Conservation (phyloP, 2,888 invertebrate species). For the Drosophila cognata region DNA sequence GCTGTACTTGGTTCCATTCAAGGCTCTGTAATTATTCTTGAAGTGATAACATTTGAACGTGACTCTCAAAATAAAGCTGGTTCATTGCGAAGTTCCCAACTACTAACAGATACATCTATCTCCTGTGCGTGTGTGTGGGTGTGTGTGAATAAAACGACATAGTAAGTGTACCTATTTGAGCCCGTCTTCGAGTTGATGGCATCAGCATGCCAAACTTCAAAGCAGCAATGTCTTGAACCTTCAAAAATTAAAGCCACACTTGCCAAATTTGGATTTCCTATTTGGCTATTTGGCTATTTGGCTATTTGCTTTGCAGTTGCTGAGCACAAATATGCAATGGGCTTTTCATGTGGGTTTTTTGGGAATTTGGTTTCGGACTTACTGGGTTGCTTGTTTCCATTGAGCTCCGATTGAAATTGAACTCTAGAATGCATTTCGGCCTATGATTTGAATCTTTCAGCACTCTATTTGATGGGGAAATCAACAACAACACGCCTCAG, state of each 20-base stretch:
- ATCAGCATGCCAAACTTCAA: background rate
- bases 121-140: background rate
- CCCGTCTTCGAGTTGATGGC: too few species aligned
- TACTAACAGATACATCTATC: background rate
- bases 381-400: background rate
- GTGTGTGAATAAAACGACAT: background rate
- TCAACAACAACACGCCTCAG: constrained; percentile 28
- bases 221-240: background rate
- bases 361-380: background rate
- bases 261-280: constrained; percentile 39
- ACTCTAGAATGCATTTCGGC: constrained; percentile 20
- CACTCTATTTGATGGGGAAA: constrained; percentile 29
- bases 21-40: constrained; percentile 25
- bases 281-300: constrained; percentile 46
- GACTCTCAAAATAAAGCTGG: background rate
- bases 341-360: background rate
- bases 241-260: background rate
- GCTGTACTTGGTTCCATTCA: background rate
- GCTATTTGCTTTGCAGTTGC: constrained; percentile 39
- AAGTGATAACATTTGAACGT: constrained; percentile 12
- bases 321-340: constrained; percentile 10
- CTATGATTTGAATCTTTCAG: constrained; percentile 49
- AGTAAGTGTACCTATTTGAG: background rate
- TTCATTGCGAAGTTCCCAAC: background rate
- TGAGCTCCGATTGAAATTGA: background rate